Percentiles rank a stretch among this genome's conserved stretches.
Conservation (phyloP, 2,113 vertebrate species). For the Dicerorhinus sumatrensis region DNA sequence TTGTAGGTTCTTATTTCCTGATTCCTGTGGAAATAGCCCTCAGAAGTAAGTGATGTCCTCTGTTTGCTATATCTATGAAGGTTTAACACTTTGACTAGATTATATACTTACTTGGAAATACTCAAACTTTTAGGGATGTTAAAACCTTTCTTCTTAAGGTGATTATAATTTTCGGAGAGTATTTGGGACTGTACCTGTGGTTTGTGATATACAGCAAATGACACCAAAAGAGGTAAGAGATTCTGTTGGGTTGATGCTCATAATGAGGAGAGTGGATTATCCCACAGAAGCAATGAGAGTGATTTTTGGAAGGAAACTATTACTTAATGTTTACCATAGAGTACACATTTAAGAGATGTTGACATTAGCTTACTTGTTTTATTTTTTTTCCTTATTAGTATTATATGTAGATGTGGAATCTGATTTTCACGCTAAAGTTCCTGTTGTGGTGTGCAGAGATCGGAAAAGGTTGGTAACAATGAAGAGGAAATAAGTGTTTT, state of each 20-base stretch:
- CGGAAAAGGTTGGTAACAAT: constrained; percentile 90
- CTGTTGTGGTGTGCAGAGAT: constrained; percentile 96
- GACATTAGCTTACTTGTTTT: constrained; percentile 64
- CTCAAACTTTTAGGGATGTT: constrained; percentile 61
- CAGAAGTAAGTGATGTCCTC: constrained; percentile 5
- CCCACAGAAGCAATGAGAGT: constrained; percentile 42
- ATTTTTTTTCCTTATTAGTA: constrained; percentile 85
- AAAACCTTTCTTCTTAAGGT: constrained; percentile 61
- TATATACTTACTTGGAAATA: constrained; percentile 58
- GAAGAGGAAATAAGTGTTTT: constrained; percentile 53
- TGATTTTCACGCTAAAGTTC: constrained; percentile 99
- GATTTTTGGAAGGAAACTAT: constrained; percentile 45
- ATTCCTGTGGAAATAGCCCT: constrained; percentile 13
- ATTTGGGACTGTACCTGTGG: constrained; percentile 43
- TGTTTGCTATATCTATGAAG: constrained; percentile 52
- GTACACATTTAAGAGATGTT: constrained; percentile 47
- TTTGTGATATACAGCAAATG: constrained; percentile 40
- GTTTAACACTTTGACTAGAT: constrained; percentile 48
- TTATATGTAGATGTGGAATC: constrained; percentile 96
- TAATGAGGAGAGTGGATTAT: constrained; percentile 12
- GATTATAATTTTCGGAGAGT: constrained; percentile 60
- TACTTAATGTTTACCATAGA: constrained; percentile 1
- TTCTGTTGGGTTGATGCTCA: constrained; percentile 22
- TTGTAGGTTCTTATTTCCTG: constrained; percentile 5
- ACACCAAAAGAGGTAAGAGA: constrained; percentile 47